Conservation (phyloP, 2,888 invertebrate genomes). For the Papilio protenor region DNA sequence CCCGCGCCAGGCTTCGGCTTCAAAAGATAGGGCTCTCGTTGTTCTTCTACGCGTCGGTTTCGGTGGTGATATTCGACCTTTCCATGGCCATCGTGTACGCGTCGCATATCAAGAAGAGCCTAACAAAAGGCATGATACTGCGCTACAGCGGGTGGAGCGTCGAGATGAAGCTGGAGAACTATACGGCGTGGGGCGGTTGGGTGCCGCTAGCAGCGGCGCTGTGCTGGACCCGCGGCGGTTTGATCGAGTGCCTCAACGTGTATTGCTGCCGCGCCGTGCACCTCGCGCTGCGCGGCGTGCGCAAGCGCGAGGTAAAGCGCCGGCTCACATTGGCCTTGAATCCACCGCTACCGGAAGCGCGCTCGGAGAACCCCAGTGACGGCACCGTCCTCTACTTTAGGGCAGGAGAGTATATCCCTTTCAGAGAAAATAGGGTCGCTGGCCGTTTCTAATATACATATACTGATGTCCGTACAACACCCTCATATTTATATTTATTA, state of each 20-base stretch:
- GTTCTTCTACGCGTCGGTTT: slow-evolving; percentile 56
- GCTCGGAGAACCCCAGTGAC: slow-evolving; percentile 44
- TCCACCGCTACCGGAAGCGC: slow-evolving; percentile 62
- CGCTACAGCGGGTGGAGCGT: slow-evolving; percentile 74
- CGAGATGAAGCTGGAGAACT: slow-evolving; percentile 56
- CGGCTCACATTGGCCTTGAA: slow-evolving; percentile 52
- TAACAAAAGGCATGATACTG: slow-evolving; percentile 70
- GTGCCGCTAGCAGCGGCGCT: slow-evolving; percentile 63
- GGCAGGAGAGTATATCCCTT: slow-evolving; percentile 57
- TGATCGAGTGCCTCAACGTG: slow-evolving; percentile 62
- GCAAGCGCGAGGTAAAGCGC: slow-evolving; percentile 56
- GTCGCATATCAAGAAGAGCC: slow-evolving; percentile 69
- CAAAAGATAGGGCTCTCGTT: slow-evolving; percentile 54
- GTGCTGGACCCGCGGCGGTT: slow-evolving; percentile 67
- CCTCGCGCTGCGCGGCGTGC: slow-evolving; percentile 53
- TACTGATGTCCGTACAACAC: neutral
- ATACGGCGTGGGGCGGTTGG: slow-evolving; percentile 71
- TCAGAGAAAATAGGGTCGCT: slow-evolving; percentile 42
- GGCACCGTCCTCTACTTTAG: slow-evolving; percentile 57
- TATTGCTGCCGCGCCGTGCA: slow-evolving; percentile 60
- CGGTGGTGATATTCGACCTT: slow-evolving; percentile 62
- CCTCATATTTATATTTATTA: neutral
- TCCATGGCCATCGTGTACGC: slow-evolving; percentile 73
- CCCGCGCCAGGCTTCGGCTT: slow-evolving; percentile 42
- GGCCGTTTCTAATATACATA: neutral